These are phyloP conservation scores for Dysmachus trigonus DNA, from an alignment of 2,888 invertebrate species.

Conservation along the genomic window DNA sequence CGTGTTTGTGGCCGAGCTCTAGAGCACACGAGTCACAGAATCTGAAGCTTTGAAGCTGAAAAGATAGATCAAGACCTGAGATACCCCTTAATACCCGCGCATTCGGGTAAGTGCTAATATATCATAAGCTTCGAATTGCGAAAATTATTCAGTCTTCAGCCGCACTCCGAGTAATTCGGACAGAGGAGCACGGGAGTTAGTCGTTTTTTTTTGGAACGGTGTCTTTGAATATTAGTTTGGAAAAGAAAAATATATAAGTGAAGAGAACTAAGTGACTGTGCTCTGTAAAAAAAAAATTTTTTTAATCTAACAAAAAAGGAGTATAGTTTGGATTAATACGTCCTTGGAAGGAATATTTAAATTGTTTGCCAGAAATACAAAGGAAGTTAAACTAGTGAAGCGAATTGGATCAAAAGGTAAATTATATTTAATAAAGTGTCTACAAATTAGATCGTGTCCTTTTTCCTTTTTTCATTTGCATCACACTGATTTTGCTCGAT, in stretches of 20 bases:
- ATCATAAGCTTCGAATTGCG: background rate
- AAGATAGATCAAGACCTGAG: constrained; percentile 3
- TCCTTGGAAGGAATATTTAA: background rate
- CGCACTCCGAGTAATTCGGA: constrained; percentile 4
- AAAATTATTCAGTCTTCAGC: constrained; percentile 22
- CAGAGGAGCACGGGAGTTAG: background rate
- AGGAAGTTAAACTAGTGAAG: background rate
- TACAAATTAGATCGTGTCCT: background rate
- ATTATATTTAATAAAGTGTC: background rate
- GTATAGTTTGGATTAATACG: background rate
- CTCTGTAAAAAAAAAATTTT: no score
- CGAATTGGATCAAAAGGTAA: background rate
- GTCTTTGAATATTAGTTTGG: background rate
- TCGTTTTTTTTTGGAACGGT: background rate
- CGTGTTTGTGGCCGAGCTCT: background rate
- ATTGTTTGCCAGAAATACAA: background rate
- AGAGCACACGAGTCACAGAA: background rate
- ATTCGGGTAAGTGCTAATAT: constrained; percentile 5
- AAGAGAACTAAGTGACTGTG: background rate
- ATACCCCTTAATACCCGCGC: background rate
- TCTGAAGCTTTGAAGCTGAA: background rate
- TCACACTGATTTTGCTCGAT: background rate
- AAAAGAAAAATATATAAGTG: no score
- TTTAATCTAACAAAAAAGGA: background rate
- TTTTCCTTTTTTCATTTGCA: background rate